Conservation (phyloP, 1,140 invertebrate species). For the Andricus grossulariae region DNA sequence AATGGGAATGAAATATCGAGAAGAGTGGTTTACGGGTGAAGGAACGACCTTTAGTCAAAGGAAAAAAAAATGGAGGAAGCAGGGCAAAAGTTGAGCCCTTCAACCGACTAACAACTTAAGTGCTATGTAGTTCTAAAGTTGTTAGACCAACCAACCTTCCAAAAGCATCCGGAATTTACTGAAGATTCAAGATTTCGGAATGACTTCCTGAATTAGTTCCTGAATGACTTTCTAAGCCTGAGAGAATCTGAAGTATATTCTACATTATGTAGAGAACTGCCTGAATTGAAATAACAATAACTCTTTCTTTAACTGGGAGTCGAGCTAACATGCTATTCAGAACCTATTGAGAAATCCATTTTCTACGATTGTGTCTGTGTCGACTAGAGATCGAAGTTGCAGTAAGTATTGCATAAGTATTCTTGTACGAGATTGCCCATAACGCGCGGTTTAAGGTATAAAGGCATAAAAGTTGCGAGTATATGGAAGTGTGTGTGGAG, state of each 20-base stretch:
- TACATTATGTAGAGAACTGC: neutral
- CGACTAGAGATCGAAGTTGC: conserved; percentile 1
- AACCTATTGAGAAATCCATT: conserved; percentile 30
- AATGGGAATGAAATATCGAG: neutral
- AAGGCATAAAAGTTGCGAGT: conserved; percentile 54
- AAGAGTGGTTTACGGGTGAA: neutral
- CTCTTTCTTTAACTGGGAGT: no score
- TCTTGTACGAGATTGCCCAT: conserved; percentile 47
- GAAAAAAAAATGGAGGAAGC: neutral
- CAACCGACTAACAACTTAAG: neutral
- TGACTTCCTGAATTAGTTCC: conserved; percentile 4
- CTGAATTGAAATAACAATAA: conserved; percentile 12
- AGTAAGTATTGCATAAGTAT: neutral
- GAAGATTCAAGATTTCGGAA: neutral
- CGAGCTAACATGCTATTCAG: conserved; percentile 10
- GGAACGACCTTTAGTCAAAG: neutral
- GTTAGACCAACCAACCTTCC: neutral
- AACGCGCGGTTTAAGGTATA: conserved; percentile 55
- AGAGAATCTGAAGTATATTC: no score
- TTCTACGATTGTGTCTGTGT: conserved; percentile 28
- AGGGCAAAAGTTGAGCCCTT: neutral
- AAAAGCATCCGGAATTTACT: neutral
- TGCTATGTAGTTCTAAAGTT: neutral
- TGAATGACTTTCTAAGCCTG: neutral
- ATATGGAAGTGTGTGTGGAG: conserved; percentile 35